A percentile compares a stretch with the other conserved stretches of the same genome.
Conservation (phyloP, 2,888 invertebrate genomes). For the Plebejus melissa region DNA sequence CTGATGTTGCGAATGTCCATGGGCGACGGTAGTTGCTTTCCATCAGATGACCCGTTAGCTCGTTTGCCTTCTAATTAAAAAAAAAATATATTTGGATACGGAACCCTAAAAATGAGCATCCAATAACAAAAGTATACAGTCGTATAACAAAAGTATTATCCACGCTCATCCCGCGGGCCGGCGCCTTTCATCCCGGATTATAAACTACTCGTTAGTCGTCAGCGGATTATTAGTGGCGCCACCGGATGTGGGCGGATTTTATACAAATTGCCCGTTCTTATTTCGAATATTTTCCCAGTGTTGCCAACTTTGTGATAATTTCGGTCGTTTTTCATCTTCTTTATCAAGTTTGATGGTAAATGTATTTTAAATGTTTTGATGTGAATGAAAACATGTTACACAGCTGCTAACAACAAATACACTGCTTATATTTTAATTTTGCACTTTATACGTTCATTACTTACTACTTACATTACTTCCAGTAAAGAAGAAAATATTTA, state of each 20-base stretch:
- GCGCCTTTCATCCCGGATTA: constrained; percentile 51
- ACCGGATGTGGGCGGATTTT: constrained; percentile 60
- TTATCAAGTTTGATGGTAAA: too few species aligned
- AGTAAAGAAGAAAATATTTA: too few species aligned
- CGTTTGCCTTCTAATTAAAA: too few species aligned
- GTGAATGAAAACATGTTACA: too few species aligned
- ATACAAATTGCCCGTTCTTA: constrained; percentile 40
- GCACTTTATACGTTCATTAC: too few species aligned
- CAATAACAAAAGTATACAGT: not conserved
- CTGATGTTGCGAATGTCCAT: too few species aligned
- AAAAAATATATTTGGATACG: not conserved
- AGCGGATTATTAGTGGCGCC: constrained; percentile 52
- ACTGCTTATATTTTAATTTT: too few species aligned
- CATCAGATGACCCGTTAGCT: too few species aligned
- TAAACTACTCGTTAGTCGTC: constrained; percentile 53
- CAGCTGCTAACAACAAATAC: too few species aligned
- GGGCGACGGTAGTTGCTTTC: too few species aligned
- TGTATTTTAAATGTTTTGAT: too few species aligned
- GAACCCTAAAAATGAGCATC: not conserved
- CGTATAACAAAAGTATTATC: constrained; percentile 27
- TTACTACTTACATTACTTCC: too few species aligned
- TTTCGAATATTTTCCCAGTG: constrained; percentile 44
- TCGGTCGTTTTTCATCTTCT: not conserved
- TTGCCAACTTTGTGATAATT: constrained; percentile 39
- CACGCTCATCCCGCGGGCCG: constrained; percentile 40